A percentile compares a stretch with the other conserved stretches of the same genome.
These are phyloP conservation scores for Tragelaphus eurycerus DNA, from an alignment of 2,797 vertebrate species.

Conservation along the genomic window DNA sequence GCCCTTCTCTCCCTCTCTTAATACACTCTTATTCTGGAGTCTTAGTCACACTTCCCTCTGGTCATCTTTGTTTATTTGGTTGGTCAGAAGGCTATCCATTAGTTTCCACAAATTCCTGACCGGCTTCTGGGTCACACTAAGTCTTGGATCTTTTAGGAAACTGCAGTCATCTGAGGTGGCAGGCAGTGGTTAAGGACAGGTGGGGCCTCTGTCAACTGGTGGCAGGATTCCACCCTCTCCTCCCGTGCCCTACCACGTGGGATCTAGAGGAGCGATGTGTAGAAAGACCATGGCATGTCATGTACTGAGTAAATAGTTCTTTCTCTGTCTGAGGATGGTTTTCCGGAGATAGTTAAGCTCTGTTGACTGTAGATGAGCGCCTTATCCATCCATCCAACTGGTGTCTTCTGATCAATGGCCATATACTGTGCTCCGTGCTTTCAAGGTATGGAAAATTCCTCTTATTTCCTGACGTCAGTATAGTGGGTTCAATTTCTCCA, in stretches of 20 bases:
- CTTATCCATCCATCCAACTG: background rate
- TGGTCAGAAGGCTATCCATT: background rate
- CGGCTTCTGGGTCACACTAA: background rate
- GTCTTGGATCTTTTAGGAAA: background rate
- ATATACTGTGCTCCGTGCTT: background rate
- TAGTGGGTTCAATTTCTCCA: background rate
- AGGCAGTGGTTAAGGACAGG: background rate
- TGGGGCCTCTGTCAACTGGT: background rate
- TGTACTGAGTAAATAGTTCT: background rate
- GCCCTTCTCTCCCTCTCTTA: background rate
- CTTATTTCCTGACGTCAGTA: background rate
- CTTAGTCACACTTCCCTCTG: background rate
- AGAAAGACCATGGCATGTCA: background rate
- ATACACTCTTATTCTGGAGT: background rate
- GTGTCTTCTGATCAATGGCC: background rate
- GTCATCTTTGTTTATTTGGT: background rate
- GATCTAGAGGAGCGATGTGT: background rate
- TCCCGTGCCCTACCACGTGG: background rate
- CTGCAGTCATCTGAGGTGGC: background rate
- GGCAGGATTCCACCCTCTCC: background rate
- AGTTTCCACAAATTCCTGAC: background rate
- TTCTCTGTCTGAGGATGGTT: background rate
- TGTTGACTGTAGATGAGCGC: background rate
- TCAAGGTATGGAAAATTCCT: background rate
- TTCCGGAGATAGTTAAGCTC: background rate